Percentiles rank a stretch among this genome's conserved stretches.
Conservation (phyloP, 2,113 vertebrate genomes). For the Suncus etruscus region DNA sequence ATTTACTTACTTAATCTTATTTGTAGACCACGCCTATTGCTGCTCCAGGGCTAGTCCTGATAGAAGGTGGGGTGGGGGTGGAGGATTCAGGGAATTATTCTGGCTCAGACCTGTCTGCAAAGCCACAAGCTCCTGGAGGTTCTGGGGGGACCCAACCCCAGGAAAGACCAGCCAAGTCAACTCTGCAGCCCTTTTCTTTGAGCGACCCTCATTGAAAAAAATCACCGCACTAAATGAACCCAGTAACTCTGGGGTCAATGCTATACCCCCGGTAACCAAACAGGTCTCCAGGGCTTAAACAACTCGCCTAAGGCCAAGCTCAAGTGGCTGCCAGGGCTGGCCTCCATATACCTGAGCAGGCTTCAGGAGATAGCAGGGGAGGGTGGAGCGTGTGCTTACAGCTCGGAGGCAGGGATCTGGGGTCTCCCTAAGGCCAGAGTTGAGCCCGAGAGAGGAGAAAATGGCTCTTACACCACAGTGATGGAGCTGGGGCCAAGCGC, state of each 20-base stretch:
- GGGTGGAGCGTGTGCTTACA: constrained; percentile 7
- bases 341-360: background rate
- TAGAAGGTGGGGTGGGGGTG: too few relatives aligned
- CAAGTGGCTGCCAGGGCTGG: constrained; percentile 14
- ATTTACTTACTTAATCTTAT: too few relatives aligned
- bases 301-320: constrained; percentile 46
- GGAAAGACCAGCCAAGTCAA: too few relatives aligned
- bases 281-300: background rate
- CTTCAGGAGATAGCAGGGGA: background rate
- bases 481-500: background rate
- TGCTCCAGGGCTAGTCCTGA: too few relatives aligned
- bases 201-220: too few relatives aligned
- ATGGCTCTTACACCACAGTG: background rate
- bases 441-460: background rate
- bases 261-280: background rate
- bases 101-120: too few relatives aligned
- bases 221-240: background rate
- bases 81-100: too few relatives aligned
- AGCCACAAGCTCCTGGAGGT: too few relatives aligned
- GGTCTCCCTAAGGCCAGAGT: background rate
- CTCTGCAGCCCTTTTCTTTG: too few relatives aligned
- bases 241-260: background rate
- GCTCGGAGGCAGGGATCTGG: background rate
- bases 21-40: too few relatives aligned
- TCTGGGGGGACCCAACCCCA: too few relatives aligned